phyloP scores from a whole-genome alignment of 2,113 vertebrate genomes.

The Tricholaema leucomelas region DNA sequence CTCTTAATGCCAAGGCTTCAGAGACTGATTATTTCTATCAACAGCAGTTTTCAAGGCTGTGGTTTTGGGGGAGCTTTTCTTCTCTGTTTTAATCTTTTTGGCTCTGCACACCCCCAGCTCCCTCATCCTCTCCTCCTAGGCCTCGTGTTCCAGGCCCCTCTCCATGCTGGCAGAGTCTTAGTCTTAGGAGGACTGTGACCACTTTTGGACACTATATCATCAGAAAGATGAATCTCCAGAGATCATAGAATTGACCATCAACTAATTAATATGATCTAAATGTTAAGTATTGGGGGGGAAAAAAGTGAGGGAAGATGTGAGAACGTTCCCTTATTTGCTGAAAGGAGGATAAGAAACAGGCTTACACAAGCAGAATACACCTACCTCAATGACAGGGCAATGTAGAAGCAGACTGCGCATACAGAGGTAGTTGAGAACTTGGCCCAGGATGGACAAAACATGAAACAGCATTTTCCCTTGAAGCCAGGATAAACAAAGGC shows the following conservation, averaged over 20 bases:
- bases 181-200: neutral
- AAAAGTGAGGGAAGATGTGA: neutral
- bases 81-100: too few species aligned
- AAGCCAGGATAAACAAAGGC: neutral
- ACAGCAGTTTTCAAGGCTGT: too few species aligned
- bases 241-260: neutral
- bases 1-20: too few species aligned
- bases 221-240: neutral
- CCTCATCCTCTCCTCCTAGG: too few species aligned
- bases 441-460: neutral
- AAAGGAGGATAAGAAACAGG: neutral
- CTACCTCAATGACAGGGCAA: neutral
- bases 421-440: neutral
- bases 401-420: neutral
- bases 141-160: too few species aligned
- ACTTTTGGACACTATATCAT: neutral
- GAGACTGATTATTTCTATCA: too few species aligned
- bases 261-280: neutral
- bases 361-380: neutral
- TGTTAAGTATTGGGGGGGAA: neutral
- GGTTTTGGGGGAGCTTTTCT: too few species aligned
- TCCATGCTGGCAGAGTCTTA: accelerated
- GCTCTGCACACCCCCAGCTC: too few species aligned
- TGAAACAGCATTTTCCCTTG: neutral
- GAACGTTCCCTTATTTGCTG: accelerated